Base-by-base conservation (phyloP, 2,888 invertebrate genomes). In the Pollenia amentaria region DNA sequence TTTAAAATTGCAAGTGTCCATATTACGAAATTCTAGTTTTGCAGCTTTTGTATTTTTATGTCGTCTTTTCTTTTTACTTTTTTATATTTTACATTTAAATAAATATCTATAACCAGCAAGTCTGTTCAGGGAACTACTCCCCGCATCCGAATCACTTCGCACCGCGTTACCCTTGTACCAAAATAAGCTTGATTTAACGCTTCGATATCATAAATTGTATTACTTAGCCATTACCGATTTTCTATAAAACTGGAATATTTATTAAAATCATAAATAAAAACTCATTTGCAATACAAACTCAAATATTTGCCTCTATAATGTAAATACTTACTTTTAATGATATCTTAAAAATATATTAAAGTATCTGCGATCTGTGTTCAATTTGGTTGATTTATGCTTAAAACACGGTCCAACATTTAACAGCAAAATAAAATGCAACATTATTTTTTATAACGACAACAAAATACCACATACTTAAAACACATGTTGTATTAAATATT, bases 371-470 rank as follows among this genome's bases (percentile, higher is more conserved):
- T 29, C 10, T 40, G 46, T 48, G 42, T 29, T 40, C 21, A 73
- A 73, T 76, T 77, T 77, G 62, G 57, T 84, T 87, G 87, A 84
- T 87, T 87, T 87, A 84, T 87, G 80, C 73, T 62, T 84, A 64
- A 79, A 73, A 69, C 84, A 84, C 87, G 87, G 84, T 77, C 67
- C 62, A 77, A 77, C 72, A 77, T 87, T 87, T 84, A 84, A 87
- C 84, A 84, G 57, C 69, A 84, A 87, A 73, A 80, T 64, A 73
- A 81, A 87, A 87, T 87, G 84, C 80, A 78, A 80, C 84, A 84
- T 87, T 84, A 84, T 80, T 80, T 78, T 80, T 84, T 64, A 80
- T 77, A 77, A 57, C 62, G 21, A 73, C 73, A 80, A 57, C 44
- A 65, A 21, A 18, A 60, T 18, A 77, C 72, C 65, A 79, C 42